Evolutionary conservation across 2,113 vertebrate genomes (phyloP).

Genomic region (Osmerus mordax): DNA sequence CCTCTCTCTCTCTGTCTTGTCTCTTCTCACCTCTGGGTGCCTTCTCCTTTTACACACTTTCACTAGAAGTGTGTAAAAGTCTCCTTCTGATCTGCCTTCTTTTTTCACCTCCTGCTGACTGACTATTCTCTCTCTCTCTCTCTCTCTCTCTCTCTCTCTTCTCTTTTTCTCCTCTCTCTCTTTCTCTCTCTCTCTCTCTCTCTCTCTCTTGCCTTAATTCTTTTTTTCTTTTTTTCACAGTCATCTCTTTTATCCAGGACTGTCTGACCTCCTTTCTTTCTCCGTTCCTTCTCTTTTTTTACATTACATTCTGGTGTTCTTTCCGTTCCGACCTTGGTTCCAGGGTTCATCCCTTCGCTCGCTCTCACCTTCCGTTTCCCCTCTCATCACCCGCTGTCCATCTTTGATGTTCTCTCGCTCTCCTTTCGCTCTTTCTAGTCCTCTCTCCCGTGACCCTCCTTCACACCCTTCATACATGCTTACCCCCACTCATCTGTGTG

Average conservation of each 20-base stretch:
- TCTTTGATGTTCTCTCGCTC: too few species aligned
- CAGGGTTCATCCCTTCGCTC: too few species aligned
- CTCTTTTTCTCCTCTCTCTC: constrained; percentile 1
- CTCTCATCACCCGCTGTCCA: too few species aligned
- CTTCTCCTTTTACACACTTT: too few species aligned
- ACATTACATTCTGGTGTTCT: too few species aligned
- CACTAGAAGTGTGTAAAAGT: background rate
- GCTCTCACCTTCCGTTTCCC: too few species aligned
- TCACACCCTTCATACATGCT: background rate
- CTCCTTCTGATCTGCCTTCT: background rate
- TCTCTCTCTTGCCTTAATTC: constrained; percentile 3
- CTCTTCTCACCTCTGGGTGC: too few species aligned
- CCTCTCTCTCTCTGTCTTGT: background rate
- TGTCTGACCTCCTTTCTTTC: background rate
- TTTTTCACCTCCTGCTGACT: too few species aligned
- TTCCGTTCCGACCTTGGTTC: too few species aligned
- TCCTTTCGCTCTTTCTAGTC: too few species aligned
- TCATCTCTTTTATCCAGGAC: too few species aligned
- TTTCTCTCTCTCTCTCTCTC: background rate
- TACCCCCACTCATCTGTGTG: background rate
- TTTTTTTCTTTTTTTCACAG: background rate
- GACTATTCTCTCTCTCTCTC: background rate
- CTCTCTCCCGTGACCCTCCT: background rate
- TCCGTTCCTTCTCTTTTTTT: background rate
- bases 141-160: constrained; percentile 1